A percentile compares a stretch with the other conserved stretches of the same genome.
These are phyloP conservation scores for Phengaris arion DNA, from an alignment of 2,888 invertebrate species.

Conservation along the genomic window DNA sequence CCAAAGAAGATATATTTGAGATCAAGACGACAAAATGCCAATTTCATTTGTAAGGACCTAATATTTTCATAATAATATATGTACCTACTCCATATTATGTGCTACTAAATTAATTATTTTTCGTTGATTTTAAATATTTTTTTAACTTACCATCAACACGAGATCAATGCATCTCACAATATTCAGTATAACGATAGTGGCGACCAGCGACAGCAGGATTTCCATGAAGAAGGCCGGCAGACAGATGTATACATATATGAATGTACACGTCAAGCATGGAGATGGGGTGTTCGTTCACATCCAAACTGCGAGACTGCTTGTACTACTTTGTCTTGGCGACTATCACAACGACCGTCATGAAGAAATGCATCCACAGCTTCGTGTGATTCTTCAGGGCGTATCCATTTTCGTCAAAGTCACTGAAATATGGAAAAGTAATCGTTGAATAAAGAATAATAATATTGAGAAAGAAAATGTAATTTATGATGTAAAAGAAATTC, in stretches of 20 bases:
- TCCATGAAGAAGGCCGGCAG: conserved; percentile 85
- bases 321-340: too few species aligned
- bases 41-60: too few species aligned
- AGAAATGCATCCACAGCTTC: conserved; percentile 22
- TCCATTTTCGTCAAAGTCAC: not conserved
- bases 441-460: too few species aligned
- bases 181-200: conserved; percentile 70
- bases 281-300: conserved; percentile 81
- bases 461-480: too few species aligned
- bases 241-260: too few species aligned
- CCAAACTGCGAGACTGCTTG: conserved; percentile 81
- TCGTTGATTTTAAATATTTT: too few species aligned
- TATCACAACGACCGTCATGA: conserved; percentile 62
- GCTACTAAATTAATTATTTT: too few species aligned
- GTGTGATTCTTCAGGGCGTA: conserved; percentile 19
- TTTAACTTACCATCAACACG: conserved; percentile 18
- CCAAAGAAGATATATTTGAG: too few species aligned
- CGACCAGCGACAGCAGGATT: conserved; percentile 83
- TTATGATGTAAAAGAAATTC: too few species aligned
- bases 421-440: not conserved
- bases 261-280: conserved; percentile 84
- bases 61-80: too few species aligned
- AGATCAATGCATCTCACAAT: conserved; percentile 20
- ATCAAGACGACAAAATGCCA: too few species aligned
- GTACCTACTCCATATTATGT: too few species aligned